Evolutionary conservation across 2,888 invertebrate genomes (phyloP).

Genomic region (Gymnosoma rotundatum): DNA sequence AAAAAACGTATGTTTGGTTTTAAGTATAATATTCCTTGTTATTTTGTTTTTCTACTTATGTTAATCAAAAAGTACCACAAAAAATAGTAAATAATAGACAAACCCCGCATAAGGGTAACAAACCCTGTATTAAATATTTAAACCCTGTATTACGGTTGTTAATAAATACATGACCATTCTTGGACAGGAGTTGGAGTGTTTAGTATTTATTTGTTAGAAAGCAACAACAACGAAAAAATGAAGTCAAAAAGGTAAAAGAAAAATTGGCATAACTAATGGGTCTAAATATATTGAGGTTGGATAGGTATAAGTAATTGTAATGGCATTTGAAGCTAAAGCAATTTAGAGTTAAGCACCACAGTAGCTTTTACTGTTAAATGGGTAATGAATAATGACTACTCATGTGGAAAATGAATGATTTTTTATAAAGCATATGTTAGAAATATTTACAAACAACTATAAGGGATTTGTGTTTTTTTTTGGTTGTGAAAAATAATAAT

Average conservation of each 20-base stretch:
- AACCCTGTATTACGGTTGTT: conserved; percentile 30
- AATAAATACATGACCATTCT: not conserved
- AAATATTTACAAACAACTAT: not conserved
- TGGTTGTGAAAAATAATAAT: no score
- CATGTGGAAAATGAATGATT: conserved; percentile 58
- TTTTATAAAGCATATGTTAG: conserved; percentile 54
- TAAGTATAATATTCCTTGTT: not conserved
- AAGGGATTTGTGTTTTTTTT: not conserved
- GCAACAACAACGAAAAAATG: not conserved
- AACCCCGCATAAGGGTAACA: conserved; percentile 15
- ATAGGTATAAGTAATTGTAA: not conserved
- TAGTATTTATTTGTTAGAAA: conserved; percentile 15
- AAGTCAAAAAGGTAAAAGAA: conserved; percentile 27
- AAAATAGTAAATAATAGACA: conserved; percentile 20
- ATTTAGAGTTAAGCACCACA: not conserved
- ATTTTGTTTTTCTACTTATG: conserved; percentile 32
- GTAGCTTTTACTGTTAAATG: conserved; percentile 48
- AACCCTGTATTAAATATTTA: conserved; percentile 56
- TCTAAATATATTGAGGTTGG: not conserved
- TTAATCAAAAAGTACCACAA: conserved; percentile 46
- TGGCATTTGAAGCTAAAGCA: not conserved
- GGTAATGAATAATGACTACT: conserved; percentile 62
- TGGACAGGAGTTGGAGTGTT: not conserved
- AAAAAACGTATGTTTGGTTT: not conserved
- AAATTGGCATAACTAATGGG: not conserved